Evolutionary conservation across 2,888 invertebrate species (phyloP), one percentile per base, ranked within the genome.

Genomic region (Parnassius orleans): DNA sequence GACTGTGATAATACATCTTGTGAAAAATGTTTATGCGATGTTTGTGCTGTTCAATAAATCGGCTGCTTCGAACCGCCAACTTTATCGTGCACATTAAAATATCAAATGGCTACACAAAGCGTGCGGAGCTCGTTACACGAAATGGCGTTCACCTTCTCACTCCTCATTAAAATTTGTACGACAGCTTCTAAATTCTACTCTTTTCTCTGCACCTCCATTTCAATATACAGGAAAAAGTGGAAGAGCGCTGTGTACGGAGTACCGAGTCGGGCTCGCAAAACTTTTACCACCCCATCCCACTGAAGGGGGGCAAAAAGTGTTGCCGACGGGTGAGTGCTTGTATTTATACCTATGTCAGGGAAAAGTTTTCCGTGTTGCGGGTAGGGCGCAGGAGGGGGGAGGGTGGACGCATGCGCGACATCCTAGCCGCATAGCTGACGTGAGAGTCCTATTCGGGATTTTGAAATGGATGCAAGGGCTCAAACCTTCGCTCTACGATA

Each of bases 351-450:
- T 91, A 86, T 90, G 89, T 91, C 72, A 78, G 86, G 86, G 89
- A 90, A 91, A 91, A 91, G 90, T 91, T 91, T 91, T 90, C 88
- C 91, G 88, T 91, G 90, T 90, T 90, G 90, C 90, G 90, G 90
- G 90, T 73, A 75, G 86, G 76, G 81, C 81, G 75, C 64, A 65
- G 74, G 69, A 78, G 81, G 69, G 75, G 76, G 69, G 72, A 68
- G 73, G 79, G 79, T 69, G 73, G 77, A 70, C 90, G 90, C 90
- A 86, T 89, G 91, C 90, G 90, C 84, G 72, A n/a, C 57, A 10
- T 41, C 48, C 53, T 52, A 72, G 72, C 87, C 81, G 84, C 86
- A 84, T 81, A 80, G 83, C 84, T 79, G 84, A 81, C 84, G 82
- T 80, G 80, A 80, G 85, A 90, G 87, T 90, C 86, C 89, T 82